Conservation (phyloP, 2,797 vertebrate genomes). For the Chrosomus eos region DNA sequence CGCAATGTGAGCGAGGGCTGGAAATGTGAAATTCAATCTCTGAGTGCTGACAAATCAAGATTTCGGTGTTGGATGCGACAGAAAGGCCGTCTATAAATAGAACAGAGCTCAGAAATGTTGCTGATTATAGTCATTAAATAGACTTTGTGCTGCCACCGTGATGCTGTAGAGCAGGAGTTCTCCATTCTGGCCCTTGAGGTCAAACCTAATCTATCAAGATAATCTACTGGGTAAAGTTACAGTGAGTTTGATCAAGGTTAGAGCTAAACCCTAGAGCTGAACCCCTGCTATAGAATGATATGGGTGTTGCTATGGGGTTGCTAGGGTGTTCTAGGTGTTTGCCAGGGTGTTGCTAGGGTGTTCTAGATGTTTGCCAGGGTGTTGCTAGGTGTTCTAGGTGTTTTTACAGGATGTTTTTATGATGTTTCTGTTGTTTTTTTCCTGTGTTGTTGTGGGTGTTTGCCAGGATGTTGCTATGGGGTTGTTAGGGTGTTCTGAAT, state of each 20-base stretch:
- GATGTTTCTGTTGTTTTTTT: too few relatives aligned
- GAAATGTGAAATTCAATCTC: constrained; percentile 15
- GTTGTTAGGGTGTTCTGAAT: neutral
- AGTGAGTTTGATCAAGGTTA: neutral
- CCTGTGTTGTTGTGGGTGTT: rapidly evolving
- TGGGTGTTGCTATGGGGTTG: neutral
- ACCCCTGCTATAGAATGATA: neutral
- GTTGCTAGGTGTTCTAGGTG: neutral
- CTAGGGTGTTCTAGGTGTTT: neutral
- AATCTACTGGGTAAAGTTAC: neutral
- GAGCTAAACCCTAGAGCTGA: neutral
- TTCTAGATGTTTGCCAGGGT: neutral
- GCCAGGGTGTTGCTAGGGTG: neutral
- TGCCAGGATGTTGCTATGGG: too few relatives aligned
- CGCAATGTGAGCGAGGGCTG: constrained; percentile 6
- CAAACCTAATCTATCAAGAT: neutral
- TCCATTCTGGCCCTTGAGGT: neutral
- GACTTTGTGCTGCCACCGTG: neutral
- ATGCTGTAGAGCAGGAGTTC: neutral
- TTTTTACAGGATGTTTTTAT: rapidly evolving
- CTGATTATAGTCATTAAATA: neutral
- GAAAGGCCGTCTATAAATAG: constrained; percentile 19
- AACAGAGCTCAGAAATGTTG: neutral
- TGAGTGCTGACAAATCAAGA: constrained; percentile 16
- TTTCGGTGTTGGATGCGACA: neutral